Percentiles rank a stretch among this genome's conserved stretches.
These are phyloP conservation scores for Tylochromis polylepis DNA, from an alignment of 2,113 vertebrate species.

Conservation along the genomic window DNA sequence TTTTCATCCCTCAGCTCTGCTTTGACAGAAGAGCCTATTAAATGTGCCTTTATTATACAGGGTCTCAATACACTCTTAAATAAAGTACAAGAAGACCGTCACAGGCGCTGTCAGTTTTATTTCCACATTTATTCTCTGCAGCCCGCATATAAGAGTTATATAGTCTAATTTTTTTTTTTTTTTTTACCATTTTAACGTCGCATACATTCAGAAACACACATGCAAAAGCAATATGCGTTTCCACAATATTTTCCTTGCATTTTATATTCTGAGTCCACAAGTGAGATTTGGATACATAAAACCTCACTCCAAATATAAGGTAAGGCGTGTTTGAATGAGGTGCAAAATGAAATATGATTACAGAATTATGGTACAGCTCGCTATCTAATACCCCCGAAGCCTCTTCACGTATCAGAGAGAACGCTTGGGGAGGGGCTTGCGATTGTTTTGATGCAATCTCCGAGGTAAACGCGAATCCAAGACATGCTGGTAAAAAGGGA, in stretches of 20 bases:
- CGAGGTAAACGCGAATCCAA: slow-evolving; percentile 12
- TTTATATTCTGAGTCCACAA: not conserved
- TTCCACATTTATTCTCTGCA: slow-evolving; percentile 19
- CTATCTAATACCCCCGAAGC: slow-evolving; percentile 7
- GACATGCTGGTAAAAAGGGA: not conserved
- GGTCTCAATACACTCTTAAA: slow-evolving; percentile 29
- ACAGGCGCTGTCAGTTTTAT: slow-evolving; percentile 25
- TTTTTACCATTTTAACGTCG: not conserved
- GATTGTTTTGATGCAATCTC: slow-evolving; percentile 33
- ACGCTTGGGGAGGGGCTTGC: not conserved
- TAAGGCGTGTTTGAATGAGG: not conserved
- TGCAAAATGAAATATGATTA: slow-evolving; percentile 13
- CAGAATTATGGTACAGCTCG: not conserved
- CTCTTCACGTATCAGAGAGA: not conserved
- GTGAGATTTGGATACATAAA: not conserved
- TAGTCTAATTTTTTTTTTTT: not conserved
- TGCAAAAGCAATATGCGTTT: not conserved
- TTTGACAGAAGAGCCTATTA: slow-evolving; percentile 60
- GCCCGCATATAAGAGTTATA: not conserved
- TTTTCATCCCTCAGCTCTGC: slow-evolving; percentile 44
- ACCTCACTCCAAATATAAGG: not conserved
- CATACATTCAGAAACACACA: not conserved
- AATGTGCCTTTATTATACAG: slow-evolving; percentile 53
- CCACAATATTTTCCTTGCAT: not conserved
- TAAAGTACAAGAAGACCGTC: slow-evolving; percentile 40